Evolutionary conservation across 1,140 invertebrate species (phyloP).

Genomic region (Camponotus pennsylvanicus): DNA sequence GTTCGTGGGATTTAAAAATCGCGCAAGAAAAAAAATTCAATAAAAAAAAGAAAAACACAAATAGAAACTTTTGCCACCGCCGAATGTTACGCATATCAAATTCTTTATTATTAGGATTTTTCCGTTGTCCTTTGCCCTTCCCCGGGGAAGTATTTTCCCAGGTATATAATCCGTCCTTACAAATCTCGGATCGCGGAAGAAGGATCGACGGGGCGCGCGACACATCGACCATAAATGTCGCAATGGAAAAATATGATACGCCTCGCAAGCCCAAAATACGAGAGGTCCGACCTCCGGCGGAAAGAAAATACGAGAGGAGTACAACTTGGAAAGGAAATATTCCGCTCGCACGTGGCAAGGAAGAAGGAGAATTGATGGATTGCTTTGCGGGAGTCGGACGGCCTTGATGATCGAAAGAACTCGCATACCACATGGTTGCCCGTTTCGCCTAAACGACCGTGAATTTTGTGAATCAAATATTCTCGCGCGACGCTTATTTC

Average conservation of each 20-base stretch:
- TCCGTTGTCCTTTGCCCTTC: neutral
- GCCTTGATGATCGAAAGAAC: slow-evolving; percentile 60
- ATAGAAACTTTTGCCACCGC: neutral
- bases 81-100: neutral
- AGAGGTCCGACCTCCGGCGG: neutral
- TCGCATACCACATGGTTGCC: slow-evolving; percentile 39
- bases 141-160: neutral
- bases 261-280: slow-evolving; percentile 44
- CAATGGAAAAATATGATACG: slow-evolving; percentile 56
- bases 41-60: neutral
- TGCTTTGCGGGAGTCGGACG: slow-evolving; percentile 37
- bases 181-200: slow-evolving; percentile 58
- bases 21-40: neutral
- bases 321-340: slow-evolving; percentile 32
- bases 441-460: neutral
- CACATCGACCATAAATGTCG: slow-evolving; percentile 45
- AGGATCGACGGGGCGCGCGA: slow-evolving; percentile 47
- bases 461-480: neutral
- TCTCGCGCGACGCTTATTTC: neutral
- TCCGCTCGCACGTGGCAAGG: neutral
- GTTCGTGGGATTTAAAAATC: neutral
- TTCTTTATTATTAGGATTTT: slow-evolving; percentile 20
- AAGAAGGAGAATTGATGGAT: slow-evolving; percentile 53
- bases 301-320: slow-evolving; percentile 28
- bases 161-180: slow-evolving; percentile 43